Base-by-base conservation (phyloP, 2,888 invertebrate species). In the Euproctis similis region DNA sequence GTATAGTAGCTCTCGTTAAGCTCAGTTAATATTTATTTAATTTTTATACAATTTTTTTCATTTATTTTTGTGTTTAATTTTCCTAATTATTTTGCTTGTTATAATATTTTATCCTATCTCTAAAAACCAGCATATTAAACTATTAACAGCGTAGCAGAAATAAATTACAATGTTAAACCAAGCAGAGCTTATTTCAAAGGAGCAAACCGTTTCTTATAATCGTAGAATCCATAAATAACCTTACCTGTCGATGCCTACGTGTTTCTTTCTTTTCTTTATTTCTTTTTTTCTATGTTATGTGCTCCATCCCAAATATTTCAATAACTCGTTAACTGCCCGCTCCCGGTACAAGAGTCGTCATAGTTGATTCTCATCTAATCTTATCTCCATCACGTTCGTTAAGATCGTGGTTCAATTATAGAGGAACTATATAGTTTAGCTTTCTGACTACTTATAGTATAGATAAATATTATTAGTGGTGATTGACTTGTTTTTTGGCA, bases 291-390 rank as follows among this genome's bases (percentile, higher is more conserved):
- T 26, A 31, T 22, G 27, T 13, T 42, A 36, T 46, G 36, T 35
- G 18, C 25, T 23, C 25, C 6, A 20, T 38, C 31, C 25, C 44
- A 46, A 48, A 48, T 48, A 48, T 48, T 48, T 48, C 48, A 46
- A 48, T 50, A 48, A 46, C 36, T 46, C 41, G 48, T 46, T 48
- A 48, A 46, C 40, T 35, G 33, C 14, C 20, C 26, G 48, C 48
- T 50, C 40, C 48, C 31, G 46, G 46, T 50, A 37, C 31, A 27
- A 18, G 7, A 12, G 9, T n/a, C 17, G 44, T 40, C 38, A 46
- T 46, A 36, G 38, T 35, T 43, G 31, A 31, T 43, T 43, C 40
- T 34, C 36, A 46, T 48, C 47, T 50, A 34, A 50, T 46, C 47
- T 50, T 30, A 30, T 41, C 50, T 48, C 47, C 39, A 8, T 40